phyloP scores from a whole-genome alignment of 2,888 invertebrate species.

The Trimorus sp. region DNA sequence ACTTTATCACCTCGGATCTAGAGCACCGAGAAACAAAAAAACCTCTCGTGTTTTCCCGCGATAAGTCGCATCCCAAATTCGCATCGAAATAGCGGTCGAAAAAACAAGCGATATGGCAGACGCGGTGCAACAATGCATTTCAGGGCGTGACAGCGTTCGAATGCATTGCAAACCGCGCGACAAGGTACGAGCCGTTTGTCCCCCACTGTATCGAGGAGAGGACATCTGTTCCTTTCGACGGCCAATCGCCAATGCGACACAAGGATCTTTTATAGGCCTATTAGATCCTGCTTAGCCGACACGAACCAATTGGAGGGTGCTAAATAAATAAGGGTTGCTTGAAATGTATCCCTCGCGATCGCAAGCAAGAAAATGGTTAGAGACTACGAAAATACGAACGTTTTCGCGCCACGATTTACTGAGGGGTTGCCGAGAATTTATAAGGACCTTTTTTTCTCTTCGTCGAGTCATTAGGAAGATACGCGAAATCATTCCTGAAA shows the following conservation, averaged over 20 bases:
- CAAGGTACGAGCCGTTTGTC: conserved; percentile 75
- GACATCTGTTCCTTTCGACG: conserved; percentile 77
- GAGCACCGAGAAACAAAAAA: too few species aligned
- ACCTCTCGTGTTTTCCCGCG: too few species aligned
- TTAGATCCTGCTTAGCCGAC: conserved; percentile 81
- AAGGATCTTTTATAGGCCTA: conserved; percentile 80
- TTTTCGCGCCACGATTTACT: too few species aligned
- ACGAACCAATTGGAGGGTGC: conserved; percentile 80
- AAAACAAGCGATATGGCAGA: conserved; percentile 54
- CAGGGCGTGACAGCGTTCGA: conserved; percentile 80
- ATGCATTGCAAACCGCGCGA: conserved; percentile 75
- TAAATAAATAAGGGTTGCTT: conserved; percentile 80
- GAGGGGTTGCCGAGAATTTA: too few species aligned
- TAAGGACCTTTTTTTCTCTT: too few species aligned
- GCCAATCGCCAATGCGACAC: conserved; percentile 73
- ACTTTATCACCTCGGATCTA: too few species aligned
- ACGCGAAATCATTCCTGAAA: too few species aligned
- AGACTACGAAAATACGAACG: conserved; percentile 3
- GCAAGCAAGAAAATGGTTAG: conserved; percentile 39
- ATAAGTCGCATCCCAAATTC: too few species aligned
- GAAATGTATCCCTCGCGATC: conserved; percentile 66
- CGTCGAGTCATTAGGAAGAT: too few species aligned
- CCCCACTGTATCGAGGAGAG: conserved; percentile 66
- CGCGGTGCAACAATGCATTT: conserved; percentile 67
- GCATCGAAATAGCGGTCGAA: conserved; percentile 3